Evolutionary conservation across 2,888 invertebrate species (phyloP), one percentile per base, ranked within the genome.

Genomic region (Rhimphoctona megacephalus): DNA sequence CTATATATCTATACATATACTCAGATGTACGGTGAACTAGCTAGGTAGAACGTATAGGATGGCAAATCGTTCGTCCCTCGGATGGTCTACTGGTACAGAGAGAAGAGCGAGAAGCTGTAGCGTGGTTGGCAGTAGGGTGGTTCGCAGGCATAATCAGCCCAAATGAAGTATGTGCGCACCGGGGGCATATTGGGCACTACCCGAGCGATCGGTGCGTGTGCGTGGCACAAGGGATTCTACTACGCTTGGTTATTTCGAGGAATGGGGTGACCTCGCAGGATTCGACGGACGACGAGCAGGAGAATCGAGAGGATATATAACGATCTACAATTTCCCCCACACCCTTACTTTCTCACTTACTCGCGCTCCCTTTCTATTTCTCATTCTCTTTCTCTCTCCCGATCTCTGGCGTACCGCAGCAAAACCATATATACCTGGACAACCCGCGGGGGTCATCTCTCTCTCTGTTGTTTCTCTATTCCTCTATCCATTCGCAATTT

Each of bases 161-260:
- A 91, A 92, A 92, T 93, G 92, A 93, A 92, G 93, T 92, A 92
- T 91, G 90, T 88, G 90, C 91, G 88, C 91, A 90, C 89, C 77
- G 88, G 90, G 89, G 90, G 89, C 88, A 90, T 91, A 91, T 90
- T 89, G 86, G 82, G 76, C 82, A 87, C 87, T 80, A 70, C 80
- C 83, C 36, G 67, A 78, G 52, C 3, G 86, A 88, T 87, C 87
- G 85, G 88, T 86, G 85, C 89, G 88, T 90, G 88, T 90, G 66
- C 43, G 86, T 73, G 85, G 86, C 85, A 74, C 70, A 57, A 79
- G 81, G 88, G 87, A 88, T 86, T 80, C 80, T 52, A 67, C 52
- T 36, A 43, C 36, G 70, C 82, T 70, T 61, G 84, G 67, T 77
- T 67, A 61, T 77, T 70, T 17, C 64, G 74, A 66, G 81, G 86